Percentiles rank a stretch among this genome's conserved stretches.
phyloP scores from a whole-genome alignment of 2,113 vertebrate genomes.

The Pollachius pollachius region DNA sequence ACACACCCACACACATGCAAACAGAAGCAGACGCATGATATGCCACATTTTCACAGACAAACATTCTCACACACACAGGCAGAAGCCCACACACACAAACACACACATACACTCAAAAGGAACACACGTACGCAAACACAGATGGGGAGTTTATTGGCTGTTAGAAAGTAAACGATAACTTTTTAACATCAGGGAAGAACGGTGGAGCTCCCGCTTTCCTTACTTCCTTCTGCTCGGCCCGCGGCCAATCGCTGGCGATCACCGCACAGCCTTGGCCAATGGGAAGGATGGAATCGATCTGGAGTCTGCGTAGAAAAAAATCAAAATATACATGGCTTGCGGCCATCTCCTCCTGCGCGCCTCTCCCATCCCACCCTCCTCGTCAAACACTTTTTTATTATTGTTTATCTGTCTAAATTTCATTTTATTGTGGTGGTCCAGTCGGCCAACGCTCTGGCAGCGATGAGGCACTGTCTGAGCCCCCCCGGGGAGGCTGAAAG shows the following conservation, averaged over 20 bases:
- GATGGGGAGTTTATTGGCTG: no score
- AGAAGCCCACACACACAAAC: constrained; percentile 7
- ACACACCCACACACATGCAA: constrained; percentile 6
- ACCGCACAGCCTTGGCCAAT: no score
- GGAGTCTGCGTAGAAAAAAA: no score
- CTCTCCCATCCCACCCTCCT: constrained; percentile 27
- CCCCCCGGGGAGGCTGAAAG: constrained; percentile 48
- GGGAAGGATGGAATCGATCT: no score
- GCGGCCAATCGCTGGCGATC: no score
- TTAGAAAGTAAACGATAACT: no score
- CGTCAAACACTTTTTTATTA: constrained; percentile 46
- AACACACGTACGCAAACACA: constrained; percentile 11
- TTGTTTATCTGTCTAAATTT: constrained; percentile 61
- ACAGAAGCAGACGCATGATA: no score
- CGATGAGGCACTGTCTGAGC: background rate
- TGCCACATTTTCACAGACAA: no score
- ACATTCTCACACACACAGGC: no score
- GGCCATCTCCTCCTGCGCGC: constrained; percentile 16
- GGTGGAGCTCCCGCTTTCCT: no score
- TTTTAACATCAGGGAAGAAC: no score
- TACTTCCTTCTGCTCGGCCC: no score
- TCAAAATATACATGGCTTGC: constrained; percentile 25
- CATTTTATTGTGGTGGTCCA: constrained; percentile 51
- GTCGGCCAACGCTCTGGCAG: constrained; percentile 3
- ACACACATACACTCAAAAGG: background rate